A percentile compares a stretch with the other conserved stretches of the same genome.
Evolutionary conservation across 2,113 vertebrate genomes (phyloP).

Genomic region (Coryphaenoides rupestris): DNA sequence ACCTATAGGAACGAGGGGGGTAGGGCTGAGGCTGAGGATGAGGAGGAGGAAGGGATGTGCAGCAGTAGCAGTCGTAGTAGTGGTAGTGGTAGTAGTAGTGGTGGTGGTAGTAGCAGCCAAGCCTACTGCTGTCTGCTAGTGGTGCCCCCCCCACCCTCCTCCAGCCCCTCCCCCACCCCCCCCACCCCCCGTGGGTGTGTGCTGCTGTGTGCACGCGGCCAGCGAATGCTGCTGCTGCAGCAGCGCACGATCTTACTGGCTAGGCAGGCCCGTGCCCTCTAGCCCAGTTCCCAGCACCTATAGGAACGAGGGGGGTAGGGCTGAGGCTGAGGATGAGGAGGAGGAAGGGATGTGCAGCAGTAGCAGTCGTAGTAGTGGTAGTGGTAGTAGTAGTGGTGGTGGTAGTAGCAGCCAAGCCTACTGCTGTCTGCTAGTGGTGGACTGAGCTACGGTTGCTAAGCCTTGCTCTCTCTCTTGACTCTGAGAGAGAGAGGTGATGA

Average conservation of each 20-base stretch:
- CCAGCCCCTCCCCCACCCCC: too few species aligned
- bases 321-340: too few species aligned
- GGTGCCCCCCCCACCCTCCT: too few species aligned
- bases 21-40: too few species aligned
- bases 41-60: too few species aligned
- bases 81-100: too few species aligned
- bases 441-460: neutral
- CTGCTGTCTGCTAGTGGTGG: constrained; percentile 22
- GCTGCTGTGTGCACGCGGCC: too few species aligned
- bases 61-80: too few species aligned
- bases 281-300: constrained; percentile 53
- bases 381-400: too few species aligned
- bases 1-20: constrained; percentile 12
- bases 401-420: neutral
- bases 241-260: constrained; percentile 49
- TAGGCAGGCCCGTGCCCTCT: constrained; percentile 51
- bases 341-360: too few species aligned
- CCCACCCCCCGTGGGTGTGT: neutral
- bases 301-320: constrained; percentile 4
- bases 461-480: neutral
- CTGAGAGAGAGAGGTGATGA: too few species aligned
- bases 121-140: constrained; percentile 26
- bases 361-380: too few species aligned
- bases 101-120: neutral
- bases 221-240: constrained; percentile 29